Evolutionary conservation across 1,140 invertebrate genomes (phyloP).

Genomic region (Brachystomella parvula): DNA sequence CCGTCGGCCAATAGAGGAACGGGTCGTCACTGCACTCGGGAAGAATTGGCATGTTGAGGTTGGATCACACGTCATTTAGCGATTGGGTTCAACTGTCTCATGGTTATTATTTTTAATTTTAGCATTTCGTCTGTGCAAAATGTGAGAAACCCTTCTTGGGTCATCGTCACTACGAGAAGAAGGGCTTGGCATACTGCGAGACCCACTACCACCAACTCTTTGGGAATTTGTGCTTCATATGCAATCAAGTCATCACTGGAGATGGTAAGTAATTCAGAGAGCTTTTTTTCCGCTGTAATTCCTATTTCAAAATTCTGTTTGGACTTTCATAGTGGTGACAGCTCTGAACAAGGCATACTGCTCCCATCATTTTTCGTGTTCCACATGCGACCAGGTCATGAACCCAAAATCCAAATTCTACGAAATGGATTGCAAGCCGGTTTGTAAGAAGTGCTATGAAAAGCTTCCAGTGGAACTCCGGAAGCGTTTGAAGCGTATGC

Average conservation of each 20-base stretch:
- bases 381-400: slow-evolving; percentile 94
- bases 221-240: slow-evolving; percentile 96
- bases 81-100: background rate
- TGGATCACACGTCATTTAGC: background rate
- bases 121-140: slow-evolving; percentile 99
- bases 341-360: slow-evolving; percentile 99
- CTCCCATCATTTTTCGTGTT: slow-evolving; percentile 97
- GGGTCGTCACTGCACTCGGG: slow-evolving; percentile 92
- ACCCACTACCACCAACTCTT: slow-evolving; percentile 98
- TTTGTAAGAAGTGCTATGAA: slow-evolving; percentile 98
- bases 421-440: slow-evolving; percentile 95
- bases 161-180: slow-evolving; percentile 97
- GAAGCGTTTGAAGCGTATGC: slow-evolving; percentile 52
- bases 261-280: slow-evolving; percentile 64
- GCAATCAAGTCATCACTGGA: slow-evolving; percentile 94
- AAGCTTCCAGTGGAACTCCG: slow-evolving; percentile 90
- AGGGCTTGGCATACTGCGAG: slow-evolving; percentile 97
- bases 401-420: slow-evolving; percentile 99
- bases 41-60: slow-evolving; percentile 96
- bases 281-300: background rate
- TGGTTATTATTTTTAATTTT: slow-evolving; percentile 38
- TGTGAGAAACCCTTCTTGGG: slow-evolving; percentile 99
- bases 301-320: slow-evolving; percentile 17
- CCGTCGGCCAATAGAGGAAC: slow-evolving; percentile 88
- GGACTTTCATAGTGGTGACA: slow-evolving; percentile 73